Conservation (phyloP, 2,797 vertebrate genomes). For the Meda fulgida region DNA sequence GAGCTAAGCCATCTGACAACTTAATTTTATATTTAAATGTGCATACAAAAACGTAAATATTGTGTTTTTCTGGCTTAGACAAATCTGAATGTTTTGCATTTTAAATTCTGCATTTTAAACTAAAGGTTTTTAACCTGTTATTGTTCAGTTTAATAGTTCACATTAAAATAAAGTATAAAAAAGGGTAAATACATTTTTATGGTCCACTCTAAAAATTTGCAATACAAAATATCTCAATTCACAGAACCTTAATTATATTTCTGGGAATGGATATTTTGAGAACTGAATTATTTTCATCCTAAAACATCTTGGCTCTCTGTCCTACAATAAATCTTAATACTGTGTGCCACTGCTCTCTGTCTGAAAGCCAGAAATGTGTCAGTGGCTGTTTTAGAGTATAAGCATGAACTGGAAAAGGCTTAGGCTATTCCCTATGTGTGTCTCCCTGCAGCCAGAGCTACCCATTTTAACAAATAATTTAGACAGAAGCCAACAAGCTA, state of each 20-base stretch:
- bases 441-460: constrained; percentile 5
- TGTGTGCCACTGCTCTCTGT: constrained; percentile 32
- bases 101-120: not conserved
- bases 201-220: not conserved
- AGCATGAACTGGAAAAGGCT: constrained; percentile 40
- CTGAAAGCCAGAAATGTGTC: constrained; percentile 27
- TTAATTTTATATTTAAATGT: not conserved
- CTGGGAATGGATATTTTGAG: constrained; percentile 13
- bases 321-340: constrained; percentile 37
- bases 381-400: constrained; percentile 37
- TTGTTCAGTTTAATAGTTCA: not conserved
- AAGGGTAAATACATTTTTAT: not conserved
- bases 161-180: not conserved
- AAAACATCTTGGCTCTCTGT: constrained; percentile 27
- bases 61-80: not conserved
- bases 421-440: constrained; percentile 13
- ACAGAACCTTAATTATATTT: constrained; percentile 10
- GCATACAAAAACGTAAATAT: not conserved
- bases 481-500: constrained; percentile 1
- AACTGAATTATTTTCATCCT: constrained; percentile 23
- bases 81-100: not conserved
- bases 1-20: not conserved
- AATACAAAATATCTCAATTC: not conserved
- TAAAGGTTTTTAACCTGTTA: not conserved
- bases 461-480: constrained; percentile 28